phyloP scores from a whole-genome alignment of 2,888 invertebrate species.

The Calephelis perditalis region DNA sequence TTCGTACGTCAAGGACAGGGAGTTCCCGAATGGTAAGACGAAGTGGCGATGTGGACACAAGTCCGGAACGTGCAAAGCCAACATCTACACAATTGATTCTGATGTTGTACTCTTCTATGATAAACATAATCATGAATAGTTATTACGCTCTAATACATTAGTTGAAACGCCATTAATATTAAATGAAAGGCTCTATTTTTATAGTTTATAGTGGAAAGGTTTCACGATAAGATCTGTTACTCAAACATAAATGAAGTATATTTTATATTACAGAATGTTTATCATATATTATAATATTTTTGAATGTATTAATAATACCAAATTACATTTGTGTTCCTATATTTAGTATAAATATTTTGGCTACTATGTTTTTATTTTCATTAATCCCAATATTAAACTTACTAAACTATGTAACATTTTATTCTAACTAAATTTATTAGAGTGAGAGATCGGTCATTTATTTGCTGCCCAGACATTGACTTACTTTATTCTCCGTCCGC shows the following conservation, averaged over 20 bases:
- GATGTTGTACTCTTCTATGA: slow-evolving; percentile 50
- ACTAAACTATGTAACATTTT: too few species aligned
- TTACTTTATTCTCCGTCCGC: neutral
- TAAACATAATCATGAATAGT: slow-evolving; percentile 43
- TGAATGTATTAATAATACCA: too few species aligned
- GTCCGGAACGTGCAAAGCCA: slow-evolving; percentile 44
- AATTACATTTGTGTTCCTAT: too few species aligned
- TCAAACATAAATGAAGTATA: neutral
- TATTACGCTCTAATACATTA: neutral
- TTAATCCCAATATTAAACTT: too few species aligned
- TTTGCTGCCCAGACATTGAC: too few species aligned
- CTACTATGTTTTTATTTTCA: too few species aligned
- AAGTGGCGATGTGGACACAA: slow-evolving; percentile 48
- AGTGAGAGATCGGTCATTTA: too few species aligned
- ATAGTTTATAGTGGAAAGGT: neutral
- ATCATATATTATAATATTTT: too few species aligned
- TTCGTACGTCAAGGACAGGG: slow-evolving; percentile 45
- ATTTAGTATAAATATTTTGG: too few species aligned
- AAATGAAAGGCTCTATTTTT: neutral
- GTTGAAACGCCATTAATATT: too few species aligned
- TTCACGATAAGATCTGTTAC: neutral
- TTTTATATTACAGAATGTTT: too few species aligned
- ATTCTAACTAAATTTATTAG: too few species aligned
- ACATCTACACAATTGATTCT: slow-evolving; percentile 48
- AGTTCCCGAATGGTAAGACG: slow-evolving; percentile 45